A percentile compares a stretch with the other conserved stretches of the same genome.
Evolutionary conservation across 2,888 invertebrate species (phyloP).

Genomic region (Clitarchus hookeri): DNA sequence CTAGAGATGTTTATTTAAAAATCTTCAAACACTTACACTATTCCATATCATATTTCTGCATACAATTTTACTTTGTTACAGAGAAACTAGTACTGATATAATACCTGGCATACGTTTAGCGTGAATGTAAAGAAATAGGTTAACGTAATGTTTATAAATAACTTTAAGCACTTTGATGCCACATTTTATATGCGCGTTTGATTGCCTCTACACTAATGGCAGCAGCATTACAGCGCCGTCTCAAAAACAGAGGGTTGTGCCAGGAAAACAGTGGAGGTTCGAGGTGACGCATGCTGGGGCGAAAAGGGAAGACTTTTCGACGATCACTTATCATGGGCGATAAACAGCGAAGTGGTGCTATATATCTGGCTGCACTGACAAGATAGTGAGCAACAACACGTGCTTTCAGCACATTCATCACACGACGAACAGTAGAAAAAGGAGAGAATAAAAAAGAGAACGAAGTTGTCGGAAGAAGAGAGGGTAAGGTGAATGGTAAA

Average conservation of each 20-base stretch:
- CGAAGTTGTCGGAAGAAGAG: background rate
- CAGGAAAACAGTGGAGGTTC: background rate
- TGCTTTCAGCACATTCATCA: constrained; percentile 2
- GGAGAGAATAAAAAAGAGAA: background rate
- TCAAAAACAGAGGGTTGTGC: too few species aligned
- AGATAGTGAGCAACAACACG: background rate
- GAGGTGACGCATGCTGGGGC: background rate
- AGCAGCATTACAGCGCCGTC: background rate
- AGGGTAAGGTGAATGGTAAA: background rate
- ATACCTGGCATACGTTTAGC: too few species aligned
- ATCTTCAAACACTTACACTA: too few species aligned
- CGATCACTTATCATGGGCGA: background rate
- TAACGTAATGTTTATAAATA: too few species aligned
- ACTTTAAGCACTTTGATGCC: too few species aligned
- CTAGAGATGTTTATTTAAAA: too few species aligned
- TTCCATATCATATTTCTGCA: too few species aligned
- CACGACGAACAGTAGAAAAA: background rate
- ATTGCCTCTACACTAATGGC: too few species aligned
- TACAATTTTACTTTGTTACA: too few species aligned
- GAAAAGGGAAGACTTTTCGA: background rate
- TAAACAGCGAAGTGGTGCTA: background rate
- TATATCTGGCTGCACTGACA: constrained; percentile 8
- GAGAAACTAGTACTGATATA: too few species aligned
- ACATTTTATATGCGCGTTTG: too few species aligned
- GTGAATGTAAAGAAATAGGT: too few species aligned